Conservation (phyloP, 2,113 vertebrate species). For the Eleginops maclovinus region DNA sequence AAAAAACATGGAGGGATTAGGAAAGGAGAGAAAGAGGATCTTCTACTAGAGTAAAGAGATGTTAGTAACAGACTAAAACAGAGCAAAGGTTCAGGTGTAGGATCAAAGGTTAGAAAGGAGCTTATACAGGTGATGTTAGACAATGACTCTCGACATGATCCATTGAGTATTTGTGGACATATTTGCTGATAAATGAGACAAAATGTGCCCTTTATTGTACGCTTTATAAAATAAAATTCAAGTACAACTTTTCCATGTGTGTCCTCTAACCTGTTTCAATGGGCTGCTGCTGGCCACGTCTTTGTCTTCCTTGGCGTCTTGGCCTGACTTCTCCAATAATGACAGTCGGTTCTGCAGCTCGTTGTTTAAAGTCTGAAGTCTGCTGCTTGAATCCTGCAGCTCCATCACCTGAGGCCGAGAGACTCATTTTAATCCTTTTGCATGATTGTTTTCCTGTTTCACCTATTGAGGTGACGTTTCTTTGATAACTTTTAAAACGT, state of each 20-base stretch:
- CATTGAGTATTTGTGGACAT: constrained; percentile 21
- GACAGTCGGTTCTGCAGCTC: constrained; percentile 80
- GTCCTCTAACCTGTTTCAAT: constrained; percentile 67
- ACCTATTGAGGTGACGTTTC: neutral
- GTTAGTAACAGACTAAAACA: constrained; percentile 52
- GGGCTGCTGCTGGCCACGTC: constrained; percentile 13
- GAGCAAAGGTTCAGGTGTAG: constrained; percentile 55
- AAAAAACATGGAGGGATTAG: constrained; percentile 76
- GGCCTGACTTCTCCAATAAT: constrained; percentile 45
- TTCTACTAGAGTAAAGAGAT: constrained; percentile 61
- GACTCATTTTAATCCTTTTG: neutral
- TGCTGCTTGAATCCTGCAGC: constrained; percentile 85
- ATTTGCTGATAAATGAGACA: constrained; percentile 14
- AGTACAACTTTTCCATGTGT: neutral
- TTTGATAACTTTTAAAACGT: neutral
- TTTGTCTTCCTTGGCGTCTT: constrained; percentile 27
- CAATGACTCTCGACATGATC: constrained; percentile 45
- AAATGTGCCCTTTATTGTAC: neutral
- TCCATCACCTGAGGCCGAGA: constrained; percentile 84
- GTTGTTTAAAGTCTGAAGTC: constrained; percentile 84
- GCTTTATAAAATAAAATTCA: constrained; percentile 5
- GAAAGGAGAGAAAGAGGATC: constrained; percentile 64
- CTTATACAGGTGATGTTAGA: constrained; percentile 62
- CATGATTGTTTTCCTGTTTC: neutral
- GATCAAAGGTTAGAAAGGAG: constrained; percentile 64